phyloP scores from a whole-genome alignment of 2,797 vertebrate genomes.

The Graptemys geographica region DNA sequence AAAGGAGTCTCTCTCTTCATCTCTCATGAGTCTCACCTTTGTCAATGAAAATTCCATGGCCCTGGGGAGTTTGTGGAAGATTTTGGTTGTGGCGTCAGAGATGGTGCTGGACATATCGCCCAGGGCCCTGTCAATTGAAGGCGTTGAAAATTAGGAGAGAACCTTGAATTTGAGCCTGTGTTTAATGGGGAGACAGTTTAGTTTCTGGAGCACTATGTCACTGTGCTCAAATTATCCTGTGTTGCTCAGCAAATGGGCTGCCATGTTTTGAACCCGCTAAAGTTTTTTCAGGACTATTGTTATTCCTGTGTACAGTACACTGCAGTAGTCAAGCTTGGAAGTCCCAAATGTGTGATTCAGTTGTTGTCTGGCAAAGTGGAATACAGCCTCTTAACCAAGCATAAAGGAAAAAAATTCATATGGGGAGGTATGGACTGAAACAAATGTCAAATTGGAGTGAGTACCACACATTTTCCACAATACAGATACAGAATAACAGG shows the following conservation, averaged over 20 bases:
- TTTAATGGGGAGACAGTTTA: neutral
- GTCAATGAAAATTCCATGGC: neutral
- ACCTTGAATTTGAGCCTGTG: neutral
- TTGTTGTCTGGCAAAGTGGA: neutral
- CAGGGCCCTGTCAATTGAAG: neutral
- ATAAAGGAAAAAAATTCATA: neutral
- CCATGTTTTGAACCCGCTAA: neutral
- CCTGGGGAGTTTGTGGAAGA: neutral
- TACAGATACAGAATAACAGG: neutral
- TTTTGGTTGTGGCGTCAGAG: neutral
- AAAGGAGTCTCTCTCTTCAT: rapidly evolving
- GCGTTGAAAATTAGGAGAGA: neutral
- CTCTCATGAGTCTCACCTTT: neutral
- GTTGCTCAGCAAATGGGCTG: neutral
- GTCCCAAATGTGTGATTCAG: too few relatives aligned
- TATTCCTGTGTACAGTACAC: neutral
- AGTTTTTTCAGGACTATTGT: neutral
- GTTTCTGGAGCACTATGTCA: neutral
- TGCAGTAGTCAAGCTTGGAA: neutral
- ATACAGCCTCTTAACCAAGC: neutral
- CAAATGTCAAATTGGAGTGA: neutral
- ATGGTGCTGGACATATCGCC: neutral
- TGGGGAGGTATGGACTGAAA: neutral
- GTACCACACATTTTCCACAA: neutral
- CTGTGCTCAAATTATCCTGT: neutral